These are phyloP conservation scores for Myripristis jacobus DNA, from an alignment of 2,797 vertebrate species.

Conservation along the genomic window DNA sequence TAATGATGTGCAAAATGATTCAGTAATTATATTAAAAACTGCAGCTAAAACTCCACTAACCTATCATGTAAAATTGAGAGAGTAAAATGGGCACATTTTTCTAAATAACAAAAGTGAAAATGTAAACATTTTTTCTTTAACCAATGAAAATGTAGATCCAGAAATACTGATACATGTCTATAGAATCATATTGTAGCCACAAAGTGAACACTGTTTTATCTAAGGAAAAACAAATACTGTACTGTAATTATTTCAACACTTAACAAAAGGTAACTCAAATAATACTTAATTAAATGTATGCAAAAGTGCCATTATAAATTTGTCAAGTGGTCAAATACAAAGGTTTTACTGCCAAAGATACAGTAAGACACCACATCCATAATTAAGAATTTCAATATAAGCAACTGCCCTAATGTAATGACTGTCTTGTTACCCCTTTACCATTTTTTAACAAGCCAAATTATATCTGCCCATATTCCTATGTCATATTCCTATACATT, in stretches of 20 bases:
- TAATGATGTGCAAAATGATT: background rate
- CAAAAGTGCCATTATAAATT: constrained; percentile 44
- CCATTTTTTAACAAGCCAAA: background rate
- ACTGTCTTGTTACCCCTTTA: background rate
- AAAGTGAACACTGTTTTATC: background rate
- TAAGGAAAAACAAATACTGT: background rate
- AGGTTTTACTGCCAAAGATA: background rate
- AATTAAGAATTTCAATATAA: constrained; percentile 15
- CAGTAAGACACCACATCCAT: background rate
- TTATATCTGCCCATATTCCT: background rate
- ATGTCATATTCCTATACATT: background rate
- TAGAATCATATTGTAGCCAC: background rate
- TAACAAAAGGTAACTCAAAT: constrained; percentile 4
- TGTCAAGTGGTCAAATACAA: constrained; percentile 45
- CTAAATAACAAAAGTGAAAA: constrained; percentile 11
- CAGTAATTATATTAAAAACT: constrained; percentile 17
- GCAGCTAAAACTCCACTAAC: background rate
- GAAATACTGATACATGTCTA: constrained; percentile 16
- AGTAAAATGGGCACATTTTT: constrained; percentile 13
- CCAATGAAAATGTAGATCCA: constrained; percentile 10
- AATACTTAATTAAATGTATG: constrained; percentile 32
- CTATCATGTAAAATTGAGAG: background rate
- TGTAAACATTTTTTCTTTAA: constrained; percentile 24
- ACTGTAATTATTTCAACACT: constrained; percentile 1
- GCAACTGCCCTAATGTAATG: background rate